Conservation (phyloP, 2,797 vertebrate species). For the Lutjanus campechanus region DNA sequence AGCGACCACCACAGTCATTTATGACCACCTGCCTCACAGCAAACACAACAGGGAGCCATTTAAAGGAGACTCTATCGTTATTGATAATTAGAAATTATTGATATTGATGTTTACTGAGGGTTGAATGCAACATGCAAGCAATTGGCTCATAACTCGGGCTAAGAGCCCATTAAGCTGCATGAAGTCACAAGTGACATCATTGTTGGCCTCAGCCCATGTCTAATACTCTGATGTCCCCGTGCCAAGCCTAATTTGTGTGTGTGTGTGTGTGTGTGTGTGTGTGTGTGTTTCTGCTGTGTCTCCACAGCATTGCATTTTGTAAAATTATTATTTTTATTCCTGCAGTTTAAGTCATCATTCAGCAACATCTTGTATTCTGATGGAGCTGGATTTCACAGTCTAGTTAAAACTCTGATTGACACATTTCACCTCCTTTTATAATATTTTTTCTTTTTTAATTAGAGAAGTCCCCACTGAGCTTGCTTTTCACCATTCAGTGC, state of each 20-base stretch:
- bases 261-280: constrained; percentile 9
- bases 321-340: neutral
- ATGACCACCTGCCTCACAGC: constrained; percentile 28
- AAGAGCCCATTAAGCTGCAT: constrained; percentile 56
- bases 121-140: constrained; percentile 29
- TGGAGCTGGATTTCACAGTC: neutral
- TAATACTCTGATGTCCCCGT: constrained; percentile 31
- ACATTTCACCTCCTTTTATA: neutral
- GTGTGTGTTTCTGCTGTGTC: neutral
- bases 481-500: neutral
- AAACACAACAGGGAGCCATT: constrained; percentile 52
- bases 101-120: constrained; percentile 57
- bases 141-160: constrained; percentile 50
- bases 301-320: neutral
- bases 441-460: too few relatives aligned
- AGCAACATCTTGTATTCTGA: neutral
- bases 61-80: constrained; percentile 28
- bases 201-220: constrained; percentile 30
- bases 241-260: neutral
- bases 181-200: constrained; percentile 64
- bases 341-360: neutral
- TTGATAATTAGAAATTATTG: constrained; percentile 48
- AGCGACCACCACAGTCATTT: constrained; percentile 40
- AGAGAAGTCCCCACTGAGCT: too few relatives aligned
- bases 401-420: neutral